Evolutionary conservation across 2,113 vertebrate species (phyloP).

Genomic region (Anseranas semipalmata): DNA sequence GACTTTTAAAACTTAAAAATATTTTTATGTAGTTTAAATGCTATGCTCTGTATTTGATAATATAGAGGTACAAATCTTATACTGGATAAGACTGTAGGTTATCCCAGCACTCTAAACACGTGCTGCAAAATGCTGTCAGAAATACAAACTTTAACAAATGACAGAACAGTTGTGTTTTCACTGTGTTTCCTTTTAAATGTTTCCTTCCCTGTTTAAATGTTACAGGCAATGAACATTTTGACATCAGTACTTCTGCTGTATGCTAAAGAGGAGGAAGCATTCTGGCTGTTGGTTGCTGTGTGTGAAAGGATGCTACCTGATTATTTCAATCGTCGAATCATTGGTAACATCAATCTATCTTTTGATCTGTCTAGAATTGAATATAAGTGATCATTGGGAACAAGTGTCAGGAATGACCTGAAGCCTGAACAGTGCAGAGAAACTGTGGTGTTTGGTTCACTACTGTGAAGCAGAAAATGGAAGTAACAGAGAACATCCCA

Average conservation of each 20-base stretch:
- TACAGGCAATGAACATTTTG: slow-evolving; percentile 98
- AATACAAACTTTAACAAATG: not conserved
- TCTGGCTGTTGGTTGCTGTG: slow-evolving; percentile 95
- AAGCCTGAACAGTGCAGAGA: not conserved
- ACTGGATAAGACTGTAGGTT: not conserved
- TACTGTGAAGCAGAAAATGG: not conserved
- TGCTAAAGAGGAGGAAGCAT: slow-evolving; percentile 97
- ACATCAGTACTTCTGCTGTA: slow-evolving; percentile 96
- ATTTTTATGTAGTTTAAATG: not conserved
- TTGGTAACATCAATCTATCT: slow-evolving; percentile 80
- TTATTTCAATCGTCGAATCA: slow-evolving; percentile 97
- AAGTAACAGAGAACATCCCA: not conserved
- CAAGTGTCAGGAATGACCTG: not conserved
- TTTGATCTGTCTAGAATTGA: not conserved
- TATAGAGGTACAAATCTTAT: not conserved
- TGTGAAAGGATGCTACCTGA: slow-evolving; percentile 98
- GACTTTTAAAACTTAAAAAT: not conserved
- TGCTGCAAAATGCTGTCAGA: not conserved
- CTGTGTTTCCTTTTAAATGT: not conserved
- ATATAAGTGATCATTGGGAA: not conserved
- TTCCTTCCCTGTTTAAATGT: not conserved
- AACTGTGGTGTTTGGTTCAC: not conserved
- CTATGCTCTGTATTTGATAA: not conserved
- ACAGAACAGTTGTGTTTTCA: not conserved
- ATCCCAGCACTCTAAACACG: not conserved